phyloP scores from a whole-genome alignment of 2,888 invertebrate genomes.

The Cheilosia impressa region DNA sequence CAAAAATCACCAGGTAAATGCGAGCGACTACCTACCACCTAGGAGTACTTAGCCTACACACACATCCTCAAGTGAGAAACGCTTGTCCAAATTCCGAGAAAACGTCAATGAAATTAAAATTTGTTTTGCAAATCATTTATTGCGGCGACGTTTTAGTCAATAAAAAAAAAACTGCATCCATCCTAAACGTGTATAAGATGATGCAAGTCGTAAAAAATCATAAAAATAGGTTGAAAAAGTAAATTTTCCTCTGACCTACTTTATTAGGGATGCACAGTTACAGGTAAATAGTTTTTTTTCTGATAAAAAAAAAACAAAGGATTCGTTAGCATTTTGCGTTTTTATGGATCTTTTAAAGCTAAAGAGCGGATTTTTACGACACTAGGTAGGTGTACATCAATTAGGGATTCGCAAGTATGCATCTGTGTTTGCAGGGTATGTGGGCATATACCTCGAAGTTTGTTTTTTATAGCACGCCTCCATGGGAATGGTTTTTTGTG shows the following conservation, averaged over 20 bases:
- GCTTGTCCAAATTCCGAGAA: constrained; percentile 17
- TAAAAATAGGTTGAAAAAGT: constrained; percentile 24
- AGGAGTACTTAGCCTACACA: neutral
- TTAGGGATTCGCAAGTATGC: constrained; percentile 14
- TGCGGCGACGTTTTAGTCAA: constrained; percentile 16
- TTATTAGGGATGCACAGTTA: constrained; percentile 13
- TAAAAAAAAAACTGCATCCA: constrained; percentile 21
- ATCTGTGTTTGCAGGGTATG: neutral
- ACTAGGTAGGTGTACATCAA: constrained; percentile 1
- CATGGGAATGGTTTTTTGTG: neutral
- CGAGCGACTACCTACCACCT: neutral
- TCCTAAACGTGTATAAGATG: no score
- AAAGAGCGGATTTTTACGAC: constrained; percentile 19
- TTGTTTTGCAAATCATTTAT: constrained; percentile 61
- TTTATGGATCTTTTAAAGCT: neutral
- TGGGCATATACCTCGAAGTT: constrained; percentile 58
- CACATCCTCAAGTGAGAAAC: neutral
- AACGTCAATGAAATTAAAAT: constrained; percentile 16
- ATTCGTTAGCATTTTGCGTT: neutral
- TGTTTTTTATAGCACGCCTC: constrained; percentile 61
- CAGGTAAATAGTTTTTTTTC: constrained; percentile 6
- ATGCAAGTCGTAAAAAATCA: constrained; percentile 49
- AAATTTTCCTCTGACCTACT: constrained; percentile 29
- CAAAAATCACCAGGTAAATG: constrained; percentile 14
- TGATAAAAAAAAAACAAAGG: constrained; percentile 2